phyloP scores from a whole-genome alignment of 2,888 invertebrate genomes.

The Acanthosepion esculentum region DNA sequence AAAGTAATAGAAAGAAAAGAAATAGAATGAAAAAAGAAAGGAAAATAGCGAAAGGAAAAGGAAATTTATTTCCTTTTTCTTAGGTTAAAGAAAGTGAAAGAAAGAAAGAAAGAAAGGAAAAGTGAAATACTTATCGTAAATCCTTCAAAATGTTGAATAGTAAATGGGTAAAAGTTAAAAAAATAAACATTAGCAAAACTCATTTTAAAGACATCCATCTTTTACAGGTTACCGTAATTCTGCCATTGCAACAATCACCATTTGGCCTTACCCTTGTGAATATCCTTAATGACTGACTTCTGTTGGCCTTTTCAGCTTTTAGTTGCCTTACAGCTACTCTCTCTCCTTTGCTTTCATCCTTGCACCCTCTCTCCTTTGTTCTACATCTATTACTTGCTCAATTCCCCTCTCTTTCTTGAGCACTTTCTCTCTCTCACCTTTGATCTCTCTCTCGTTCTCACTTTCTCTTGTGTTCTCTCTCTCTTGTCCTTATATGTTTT shows the following conservation, averaged over 20 bases:
- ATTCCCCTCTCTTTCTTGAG: background rate
- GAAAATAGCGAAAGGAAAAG: too few species aligned
- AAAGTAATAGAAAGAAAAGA: too few species aligned
- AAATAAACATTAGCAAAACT: background rate
- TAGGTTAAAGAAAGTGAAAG: background rate
- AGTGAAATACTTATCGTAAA: background rate
- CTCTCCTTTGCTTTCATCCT: background rate
- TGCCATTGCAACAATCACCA: background rate
- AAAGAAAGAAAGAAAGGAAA: background rate
- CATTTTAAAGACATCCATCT: slow-evolving; percentile 33
- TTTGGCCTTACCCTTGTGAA: background rate
- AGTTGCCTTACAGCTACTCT: background rate
- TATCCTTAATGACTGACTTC: background rate
- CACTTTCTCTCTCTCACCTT: background rate
- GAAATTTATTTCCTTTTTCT: too few species aligned
- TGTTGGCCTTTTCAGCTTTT: background rate
- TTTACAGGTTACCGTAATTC: background rate
- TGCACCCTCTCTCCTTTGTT: background rate
- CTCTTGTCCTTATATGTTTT: background rate
- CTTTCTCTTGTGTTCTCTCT: background rate
- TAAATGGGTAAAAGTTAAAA: background rate
- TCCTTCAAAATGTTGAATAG: background rate
- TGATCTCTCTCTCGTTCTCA: background rate
- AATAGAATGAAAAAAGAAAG: too few species aligned
- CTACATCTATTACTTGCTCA: too few species aligned